Percentiles rank a stretch among this genome's conserved stretches.
Evolutionary conservation across 1,140 invertebrate species (phyloP).

Genomic region (Acyrthosiphon pisum): DNA sequence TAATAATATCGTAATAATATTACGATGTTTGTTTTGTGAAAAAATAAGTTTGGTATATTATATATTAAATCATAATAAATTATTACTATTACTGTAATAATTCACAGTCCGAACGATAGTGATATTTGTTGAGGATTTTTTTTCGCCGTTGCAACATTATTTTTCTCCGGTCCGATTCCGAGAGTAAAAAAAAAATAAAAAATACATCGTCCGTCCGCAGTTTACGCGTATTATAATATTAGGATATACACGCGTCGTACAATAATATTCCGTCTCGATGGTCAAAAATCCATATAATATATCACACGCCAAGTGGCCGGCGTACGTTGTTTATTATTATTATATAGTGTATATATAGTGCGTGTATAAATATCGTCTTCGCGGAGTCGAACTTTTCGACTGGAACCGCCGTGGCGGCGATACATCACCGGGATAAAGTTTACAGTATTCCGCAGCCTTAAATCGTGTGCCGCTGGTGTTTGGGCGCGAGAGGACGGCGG

Average conservation of each 20-base stretch:
- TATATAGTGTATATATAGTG: not conserved
- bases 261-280: not conserved
- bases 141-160: not conserved
- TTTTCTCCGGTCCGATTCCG: not conserved
- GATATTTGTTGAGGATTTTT: not conserved
- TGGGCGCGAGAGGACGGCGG: no score
- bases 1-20: no score
- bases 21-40: not conserved
- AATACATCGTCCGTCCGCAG: not conserved
- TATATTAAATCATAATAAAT: not conserved
- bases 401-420: not conserved
- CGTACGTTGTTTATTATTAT: not conserved
- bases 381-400: not conserved
- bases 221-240: not conserved
- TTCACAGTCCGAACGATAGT: not conserved
- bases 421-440: not conserved
- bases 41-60: not conserved
- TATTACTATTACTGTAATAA: not conserved
- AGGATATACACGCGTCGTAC: no score
- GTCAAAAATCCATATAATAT: not conserved
- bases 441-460: constrained; percentile 1
- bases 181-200: no score
- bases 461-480: not conserved
- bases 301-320: not conserved
- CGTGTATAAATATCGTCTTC: not conserved